Conservation (phyloP, 2,113 vertebrate species). For the Myxocyprinus asiaticus region DNA sequence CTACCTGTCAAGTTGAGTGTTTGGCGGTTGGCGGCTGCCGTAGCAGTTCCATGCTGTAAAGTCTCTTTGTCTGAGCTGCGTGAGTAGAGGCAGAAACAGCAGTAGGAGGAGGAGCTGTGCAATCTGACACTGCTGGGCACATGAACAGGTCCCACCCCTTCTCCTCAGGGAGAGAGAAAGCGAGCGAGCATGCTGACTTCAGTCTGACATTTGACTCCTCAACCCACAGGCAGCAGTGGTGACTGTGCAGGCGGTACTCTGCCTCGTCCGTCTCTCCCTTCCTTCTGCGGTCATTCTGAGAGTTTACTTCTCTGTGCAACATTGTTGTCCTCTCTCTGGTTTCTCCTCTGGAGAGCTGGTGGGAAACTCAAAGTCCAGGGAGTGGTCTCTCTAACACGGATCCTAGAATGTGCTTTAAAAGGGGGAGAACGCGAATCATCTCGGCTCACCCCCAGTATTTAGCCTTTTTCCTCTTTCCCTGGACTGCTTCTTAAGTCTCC, state of each 20-base stretch:
- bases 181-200: constrained; percentile 42
- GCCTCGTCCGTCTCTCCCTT: constrained; percentile 15
- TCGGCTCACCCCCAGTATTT: constrained; percentile 23
- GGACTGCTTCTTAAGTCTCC: constrained; percentile 1
- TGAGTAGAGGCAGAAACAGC: constrained; percentile 48
- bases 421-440: not conserved
- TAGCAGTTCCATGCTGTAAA: constrained; percentile 33
- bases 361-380: constrained; percentile 46
- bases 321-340: not conserved
- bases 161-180: constrained; percentile 55
- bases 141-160: constrained; percentile 57
- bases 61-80: constrained; percentile 54
- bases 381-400: constrained; percentile 54
- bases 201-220: constrained; percentile 53
- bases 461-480: constrained; percentile 27
- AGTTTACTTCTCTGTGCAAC: constrained; percentile 16
- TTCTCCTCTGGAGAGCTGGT: constrained; percentile 15
- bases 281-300: constrained; percentile 14
- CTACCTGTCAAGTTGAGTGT: not conserved
- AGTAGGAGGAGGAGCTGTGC: constrained; percentile 55
- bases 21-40: not conserved
- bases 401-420: constrained; percentile 44
- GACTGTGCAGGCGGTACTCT: constrained; percentile 22
- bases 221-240: constrained; percentile 39
- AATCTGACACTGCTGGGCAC: constrained; percentile 67